phyloP scores from a whole-genome alignment of 2,888 invertebrate species.

The Abrostola triplasia region DNA sequence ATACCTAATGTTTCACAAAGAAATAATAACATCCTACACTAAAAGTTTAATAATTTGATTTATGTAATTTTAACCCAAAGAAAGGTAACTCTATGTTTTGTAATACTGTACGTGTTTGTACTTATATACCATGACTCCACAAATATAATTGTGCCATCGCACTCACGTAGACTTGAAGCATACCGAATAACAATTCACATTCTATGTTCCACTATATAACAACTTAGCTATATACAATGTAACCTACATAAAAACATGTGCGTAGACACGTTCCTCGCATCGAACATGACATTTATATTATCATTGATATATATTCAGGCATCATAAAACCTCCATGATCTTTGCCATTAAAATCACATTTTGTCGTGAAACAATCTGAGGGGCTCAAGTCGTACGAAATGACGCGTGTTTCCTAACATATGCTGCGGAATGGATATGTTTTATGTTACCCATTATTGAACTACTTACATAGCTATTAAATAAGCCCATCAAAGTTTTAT shows the following conservation, averaged over 20 bases:
- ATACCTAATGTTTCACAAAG: background rate
- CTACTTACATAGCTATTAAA: slow-evolving; percentile 7
- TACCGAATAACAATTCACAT: too few species aligned
- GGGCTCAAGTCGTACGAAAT: slow-evolving; percentile 21
- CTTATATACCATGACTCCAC: too few species aligned
- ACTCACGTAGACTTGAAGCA: too few species aligned
- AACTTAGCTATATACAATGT: too few species aligned
- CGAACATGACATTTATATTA: slow-evolving; percentile 27
- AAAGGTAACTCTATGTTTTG: too few species aligned
- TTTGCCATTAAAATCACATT: slow-evolving; percentile 67
- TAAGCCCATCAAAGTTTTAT: slow-evolving; percentile 17
- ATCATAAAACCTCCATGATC: slow-evolving; percentile 30
- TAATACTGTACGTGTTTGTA: too few species aligned
- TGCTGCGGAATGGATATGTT: slow-evolving; percentile 12
- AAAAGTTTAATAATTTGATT: too few species aligned
- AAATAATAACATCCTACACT: too few species aligned
- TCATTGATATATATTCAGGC: slow-evolving; percentile 21
- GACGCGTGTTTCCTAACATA: slow-evolving; percentile 29
- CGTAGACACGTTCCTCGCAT: background rate
- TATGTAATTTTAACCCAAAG: too few species aligned
- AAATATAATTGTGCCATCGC: too few species aligned
- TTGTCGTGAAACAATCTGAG: slow-evolving; percentile 47
- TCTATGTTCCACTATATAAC: too few species aligned
- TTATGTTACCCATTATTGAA: slow-evolving; percentile 17
- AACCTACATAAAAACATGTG: background rate